phyloP scores from a whole-genome alignment of 2,797 vertebrate species.

The Spinibarbus caldwelli region DNA sequence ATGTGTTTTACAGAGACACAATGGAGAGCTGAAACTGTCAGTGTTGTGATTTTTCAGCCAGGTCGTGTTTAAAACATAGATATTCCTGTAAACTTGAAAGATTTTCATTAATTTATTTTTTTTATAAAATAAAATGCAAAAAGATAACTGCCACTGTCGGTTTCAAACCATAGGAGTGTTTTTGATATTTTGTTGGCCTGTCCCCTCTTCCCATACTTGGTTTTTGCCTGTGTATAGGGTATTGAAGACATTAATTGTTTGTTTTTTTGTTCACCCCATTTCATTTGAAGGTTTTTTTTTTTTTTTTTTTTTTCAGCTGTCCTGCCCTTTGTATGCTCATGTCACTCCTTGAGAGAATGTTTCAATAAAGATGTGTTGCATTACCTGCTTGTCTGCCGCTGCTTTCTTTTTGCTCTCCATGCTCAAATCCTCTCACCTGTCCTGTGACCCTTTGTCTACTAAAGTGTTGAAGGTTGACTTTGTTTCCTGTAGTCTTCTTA shows the following conservation, averaged over 20 bases:
- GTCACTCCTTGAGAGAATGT: constrained; percentile 83
- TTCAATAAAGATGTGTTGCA: constrained; percentile 88
- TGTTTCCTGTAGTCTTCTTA: constrained; percentile 13
- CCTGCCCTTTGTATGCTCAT: constrained; percentile 79
- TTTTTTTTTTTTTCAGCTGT: constrained; percentile 52
- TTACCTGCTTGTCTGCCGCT: constrained; percentile 70
- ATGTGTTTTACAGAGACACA: constrained; percentile 75
- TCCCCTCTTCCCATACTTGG: constrained; percentile 38
- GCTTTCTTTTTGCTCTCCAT: constrained; percentile 48
- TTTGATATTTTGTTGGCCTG: constrained; percentile 64
- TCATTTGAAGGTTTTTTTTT: constrained; percentile 55
- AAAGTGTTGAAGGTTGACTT: constrained; percentile 13
- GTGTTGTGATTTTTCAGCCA: constrained; percentile 75
- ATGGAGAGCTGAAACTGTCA: constrained; percentile 76
- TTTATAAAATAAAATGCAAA: constrained; percentile 88
- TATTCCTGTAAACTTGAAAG: constrained; percentile 91
- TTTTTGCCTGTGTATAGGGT: constrained; percentile 52
- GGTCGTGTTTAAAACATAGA: constrained; percentile 78
- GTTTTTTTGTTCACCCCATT: constrained; percentile 45
- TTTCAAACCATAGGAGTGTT: constrained; percentile 72
- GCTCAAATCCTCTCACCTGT: constrained; percentile 50
- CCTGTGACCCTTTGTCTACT: constrained; percentile 33
- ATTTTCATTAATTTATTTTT: constrained; percentile 89
- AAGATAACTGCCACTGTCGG: constrained; percentile 79
- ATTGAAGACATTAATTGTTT: constrained; percentile 48